These are phyloP conservation scores for Toxotes chatareus DNA, from an alignment of 2,113 vertebrate species.

Conservation along the genomic window DNA sequence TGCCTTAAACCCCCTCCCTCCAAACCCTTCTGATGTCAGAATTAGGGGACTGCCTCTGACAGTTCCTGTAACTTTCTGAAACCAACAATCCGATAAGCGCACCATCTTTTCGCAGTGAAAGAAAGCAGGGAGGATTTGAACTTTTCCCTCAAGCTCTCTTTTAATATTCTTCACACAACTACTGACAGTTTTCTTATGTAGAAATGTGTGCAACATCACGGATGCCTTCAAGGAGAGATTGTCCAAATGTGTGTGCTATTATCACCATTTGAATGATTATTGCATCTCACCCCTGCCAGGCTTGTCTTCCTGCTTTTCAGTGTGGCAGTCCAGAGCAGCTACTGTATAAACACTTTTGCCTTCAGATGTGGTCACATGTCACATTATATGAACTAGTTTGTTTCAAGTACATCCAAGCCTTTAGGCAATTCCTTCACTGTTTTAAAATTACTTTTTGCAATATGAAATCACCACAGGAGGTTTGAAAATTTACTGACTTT, in stretches of 20 bases:
- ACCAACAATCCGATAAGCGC: too few species aligned
- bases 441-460: background rate
- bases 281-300: constrained; percentile 2
- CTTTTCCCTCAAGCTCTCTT: background rate
- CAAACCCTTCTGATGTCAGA: too few species aligned
- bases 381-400: background rate
- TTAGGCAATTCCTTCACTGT: background rate
- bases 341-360: background rate
- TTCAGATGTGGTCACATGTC: background rate
- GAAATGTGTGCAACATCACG: background rate
- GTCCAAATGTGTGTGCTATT: background rate
- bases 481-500: background rate
- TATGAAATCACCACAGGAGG: background rate
- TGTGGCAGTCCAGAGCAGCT: background rate
- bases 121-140: too few species aligned
- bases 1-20: background rate
- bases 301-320: background rate
- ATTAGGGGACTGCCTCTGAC: too few species aligned
- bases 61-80: too few species aligned
- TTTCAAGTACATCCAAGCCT: background rate
- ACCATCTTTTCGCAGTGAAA: background rate
- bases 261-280: background rate
- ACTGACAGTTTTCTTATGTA: background rate
- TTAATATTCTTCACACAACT: background rate
- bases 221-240: background rate